A percentile compares a stretch with the other conserved stretches of the same genome.
These are phyloP conservation scores for Chrysodeixis includens DNA, from an alignment of 2,888 invertebrate species.

Conservation along the genomic window DNA sequence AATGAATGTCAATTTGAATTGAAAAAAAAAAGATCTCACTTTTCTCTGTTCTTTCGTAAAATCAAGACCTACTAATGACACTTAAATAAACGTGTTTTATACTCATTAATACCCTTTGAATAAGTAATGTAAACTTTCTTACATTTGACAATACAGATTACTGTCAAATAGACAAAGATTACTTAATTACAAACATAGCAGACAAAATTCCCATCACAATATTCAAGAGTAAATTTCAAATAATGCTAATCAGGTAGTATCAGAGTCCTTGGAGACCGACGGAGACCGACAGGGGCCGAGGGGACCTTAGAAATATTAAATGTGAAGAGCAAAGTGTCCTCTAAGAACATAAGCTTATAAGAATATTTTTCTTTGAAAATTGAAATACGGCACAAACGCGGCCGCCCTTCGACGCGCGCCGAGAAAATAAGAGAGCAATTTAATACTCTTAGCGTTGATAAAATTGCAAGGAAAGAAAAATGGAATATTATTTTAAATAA, in stretches of 20 bases:
- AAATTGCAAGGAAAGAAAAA: slow-evolving; percentile 12
- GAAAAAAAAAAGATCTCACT: too few relatives aligned
- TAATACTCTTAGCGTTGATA: slow-evolving; percentile 17
- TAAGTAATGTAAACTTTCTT: background rate
- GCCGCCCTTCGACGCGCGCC: slow-evolving; percentile 2
- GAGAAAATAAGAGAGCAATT: slow-evolving; percentile 14
- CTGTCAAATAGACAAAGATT: background rate
- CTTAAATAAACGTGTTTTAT: background rate
- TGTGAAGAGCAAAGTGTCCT: slow-evolving; percentile 43
- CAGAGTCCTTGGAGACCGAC: slow-evolving; percentile 23
- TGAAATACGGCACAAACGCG: slow-evolving; percentile 34
- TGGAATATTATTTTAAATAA: slow-evolving; percentile 8
- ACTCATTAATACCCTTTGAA: background rate
- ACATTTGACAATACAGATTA: background rate
- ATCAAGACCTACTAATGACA: background rate
- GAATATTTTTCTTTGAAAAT: slow-evolving; percentile 50
- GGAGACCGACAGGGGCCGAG: slow-evolving; percentile 9
- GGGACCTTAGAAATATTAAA: slow-evolving; percentile 42
- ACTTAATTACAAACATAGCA: background rate
- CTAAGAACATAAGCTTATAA: slow-evolving; percentile 41
- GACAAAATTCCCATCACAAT: slow-evolving; percentile 3
- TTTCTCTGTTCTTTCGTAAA: background rate
- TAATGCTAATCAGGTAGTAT: slow-evolving; percentile 46
- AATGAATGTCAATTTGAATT: too few relatives aligned
- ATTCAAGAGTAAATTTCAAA: slow-evolving; percentile 25